phyloP scores from a whole-genome alignment of 2,113 vertebrate genomes.

The Tricholaema leucomelas region DNA sequence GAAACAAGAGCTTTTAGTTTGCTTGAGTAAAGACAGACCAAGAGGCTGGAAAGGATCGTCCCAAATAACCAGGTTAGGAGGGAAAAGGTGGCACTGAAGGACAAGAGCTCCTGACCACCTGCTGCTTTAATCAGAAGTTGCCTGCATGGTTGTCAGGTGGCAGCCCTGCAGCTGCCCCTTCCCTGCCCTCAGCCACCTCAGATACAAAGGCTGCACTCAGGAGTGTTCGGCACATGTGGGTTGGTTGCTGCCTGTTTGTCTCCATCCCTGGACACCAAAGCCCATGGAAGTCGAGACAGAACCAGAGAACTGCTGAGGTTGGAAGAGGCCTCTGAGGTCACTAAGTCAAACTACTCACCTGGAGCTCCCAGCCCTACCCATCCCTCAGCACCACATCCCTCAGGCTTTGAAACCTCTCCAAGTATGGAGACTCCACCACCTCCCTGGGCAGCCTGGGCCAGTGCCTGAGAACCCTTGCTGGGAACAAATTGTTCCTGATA shows the following conservation, averaged over 20 bases:
- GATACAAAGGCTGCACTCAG: neutral
- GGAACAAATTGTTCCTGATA: too few species aligned
- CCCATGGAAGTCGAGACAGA: too few species aligned
- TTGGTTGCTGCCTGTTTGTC: neutral
- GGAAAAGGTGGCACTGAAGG: neutral
- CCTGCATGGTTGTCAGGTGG: neutral
- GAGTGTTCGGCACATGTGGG: neutral
- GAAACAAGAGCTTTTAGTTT: neutral
- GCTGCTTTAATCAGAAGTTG: neutral
- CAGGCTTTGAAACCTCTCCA: too few species aligned
- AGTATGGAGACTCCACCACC: too few species aligned
- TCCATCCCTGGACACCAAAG: too few species aligned
- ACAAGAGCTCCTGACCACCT: neutral
- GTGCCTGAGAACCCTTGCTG: too few species aligned
- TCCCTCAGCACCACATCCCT: too few species aligned
- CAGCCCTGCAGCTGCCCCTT: rapidly evolving
- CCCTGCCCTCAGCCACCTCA: neutral
- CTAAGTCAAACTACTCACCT: too few species aligned
- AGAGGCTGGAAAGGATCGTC: neutral
- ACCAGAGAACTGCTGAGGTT: too few species aligned
- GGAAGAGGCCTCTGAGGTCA: too few species aligned
- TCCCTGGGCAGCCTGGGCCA: too few species aligned
- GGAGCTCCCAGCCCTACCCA: too few species aligned
- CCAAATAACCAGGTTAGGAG: neutral
- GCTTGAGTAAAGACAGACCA: neutral